A percentile compares a stretch with the other conserved stretches of the same genome.
phyloP scores from a whole-genome alignment of 2,888 invertebrate species.

The Amblyjoppa proteus region DNA sequence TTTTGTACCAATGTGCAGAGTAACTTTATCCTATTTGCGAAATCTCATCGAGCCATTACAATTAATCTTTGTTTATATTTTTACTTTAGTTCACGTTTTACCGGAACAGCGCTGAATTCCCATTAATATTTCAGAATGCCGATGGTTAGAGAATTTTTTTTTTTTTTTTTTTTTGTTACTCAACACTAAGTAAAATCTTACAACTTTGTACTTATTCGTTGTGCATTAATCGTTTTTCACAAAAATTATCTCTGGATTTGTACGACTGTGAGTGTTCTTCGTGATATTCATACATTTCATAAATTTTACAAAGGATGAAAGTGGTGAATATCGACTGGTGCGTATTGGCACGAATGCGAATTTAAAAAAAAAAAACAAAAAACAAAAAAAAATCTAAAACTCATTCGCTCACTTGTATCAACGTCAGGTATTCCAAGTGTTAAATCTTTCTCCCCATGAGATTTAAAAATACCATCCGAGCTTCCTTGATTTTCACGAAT shows the following conservation, averaged over 20 bases:
- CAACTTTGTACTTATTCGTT: neutral
- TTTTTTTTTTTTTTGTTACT: too few species aligned
- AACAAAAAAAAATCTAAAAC: too few species aligned
- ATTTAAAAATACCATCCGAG: too few species aligned
- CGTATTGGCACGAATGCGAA: neutral
- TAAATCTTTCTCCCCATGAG: too few species aligned
- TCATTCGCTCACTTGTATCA: too few species aligned
- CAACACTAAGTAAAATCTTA: too few species aligned
- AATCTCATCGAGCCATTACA: neutral
- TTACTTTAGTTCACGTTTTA: neutral
- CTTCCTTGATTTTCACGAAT: too few species aligned
- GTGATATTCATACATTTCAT: neutral
- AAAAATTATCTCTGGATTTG: neutral
- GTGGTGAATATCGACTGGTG: neutral
- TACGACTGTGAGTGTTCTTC: neutral
- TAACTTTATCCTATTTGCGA: neutral
- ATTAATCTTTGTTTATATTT: neutral
- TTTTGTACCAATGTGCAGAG: neutral
- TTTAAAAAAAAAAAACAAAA: neutral
- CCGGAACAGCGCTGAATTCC: too few species aligned
- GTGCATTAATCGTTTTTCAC: neutral
- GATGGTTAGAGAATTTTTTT: too few species aligned
- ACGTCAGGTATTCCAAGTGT: too few species aligned
- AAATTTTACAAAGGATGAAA: neutral
- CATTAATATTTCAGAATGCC: too few species aligned